These are phyloP conservation scores for Sebastes nivosus DNA, from an alignment of 2,797 vertebrate genomes.

Conservation along the genomic window DNA sequence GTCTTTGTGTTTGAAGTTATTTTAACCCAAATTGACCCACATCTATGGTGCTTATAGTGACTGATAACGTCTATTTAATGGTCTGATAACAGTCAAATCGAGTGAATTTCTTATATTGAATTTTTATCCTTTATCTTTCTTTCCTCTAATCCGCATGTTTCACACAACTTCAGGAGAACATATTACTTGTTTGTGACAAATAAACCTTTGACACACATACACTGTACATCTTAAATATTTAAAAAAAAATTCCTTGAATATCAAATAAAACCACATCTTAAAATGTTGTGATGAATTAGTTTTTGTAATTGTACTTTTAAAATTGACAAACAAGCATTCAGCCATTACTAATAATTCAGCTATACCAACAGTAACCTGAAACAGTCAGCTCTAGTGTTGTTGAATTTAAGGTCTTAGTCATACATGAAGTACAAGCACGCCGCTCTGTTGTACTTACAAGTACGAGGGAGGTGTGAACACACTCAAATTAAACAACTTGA, in stretches of 20 bases:
- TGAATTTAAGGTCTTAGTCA: neutral
- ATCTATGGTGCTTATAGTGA: no score
- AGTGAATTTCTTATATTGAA: rapidly evolving
- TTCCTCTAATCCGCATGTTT: neutral
- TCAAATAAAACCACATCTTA: neutral
- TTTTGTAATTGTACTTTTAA: neutral
- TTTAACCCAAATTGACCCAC: no score
- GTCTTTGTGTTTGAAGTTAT: no score
- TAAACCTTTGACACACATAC: neutral
- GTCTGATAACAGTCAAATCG: no score
- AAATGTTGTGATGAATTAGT: neutral
- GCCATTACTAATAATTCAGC: neutral
- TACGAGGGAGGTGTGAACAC: conserved; percentile 26
- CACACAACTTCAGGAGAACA: neutral
- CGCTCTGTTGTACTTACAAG: conserved; percentile 16
- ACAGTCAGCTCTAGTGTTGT: neutral
- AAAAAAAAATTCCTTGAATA: neutral
- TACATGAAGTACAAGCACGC: neutral
- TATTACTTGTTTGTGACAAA: neutral
- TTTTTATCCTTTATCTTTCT: neutral
- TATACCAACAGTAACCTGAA: neutral
- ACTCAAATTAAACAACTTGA: conserved; percentile 18
- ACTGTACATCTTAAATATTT: neutral
- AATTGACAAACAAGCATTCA: neutral
- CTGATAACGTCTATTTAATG: no score